Evolutionary conservation across 2,113 vertebrate genomes (phyloP).

Genomic region (Furnarius figulus): DNA sequence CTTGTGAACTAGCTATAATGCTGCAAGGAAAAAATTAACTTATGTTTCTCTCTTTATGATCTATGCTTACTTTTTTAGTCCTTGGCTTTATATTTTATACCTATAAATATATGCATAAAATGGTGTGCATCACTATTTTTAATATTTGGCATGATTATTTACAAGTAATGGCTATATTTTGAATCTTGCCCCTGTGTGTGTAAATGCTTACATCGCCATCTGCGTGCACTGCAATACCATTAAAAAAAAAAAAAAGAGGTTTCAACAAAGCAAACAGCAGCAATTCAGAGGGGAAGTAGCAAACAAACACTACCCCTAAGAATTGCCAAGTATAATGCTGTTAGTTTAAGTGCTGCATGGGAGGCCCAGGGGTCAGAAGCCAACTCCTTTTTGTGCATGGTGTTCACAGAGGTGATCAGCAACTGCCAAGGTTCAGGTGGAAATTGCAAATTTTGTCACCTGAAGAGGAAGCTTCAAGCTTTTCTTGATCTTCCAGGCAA

Average conservation of each 20-base stretch:
- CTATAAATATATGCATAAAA: not conserved
- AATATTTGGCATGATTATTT: not conserved
- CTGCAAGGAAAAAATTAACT: not conserved
- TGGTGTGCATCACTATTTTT: not conserved
- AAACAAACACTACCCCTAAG: slow-evolving; percentile 13
- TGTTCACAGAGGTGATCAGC: not conserved
- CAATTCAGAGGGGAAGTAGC: slow-evolving; percentile 9
- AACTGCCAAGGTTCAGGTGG: not conserved
- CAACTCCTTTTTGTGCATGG: slow-evolving; percentile 25
- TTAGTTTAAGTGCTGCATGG: slow-evolving; percentile 40
- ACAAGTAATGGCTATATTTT: not conserved
- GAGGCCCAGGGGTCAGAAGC: slow-evolving; percentile 57
- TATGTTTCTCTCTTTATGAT: not conserved
- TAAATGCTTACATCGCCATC: not conserved
- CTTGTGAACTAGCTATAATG: not conserved
- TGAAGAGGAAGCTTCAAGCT: not conserved
- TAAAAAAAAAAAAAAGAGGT: not conserved
- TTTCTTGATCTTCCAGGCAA: not conserved
- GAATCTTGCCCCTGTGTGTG: not conserved
- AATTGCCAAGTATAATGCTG: slow-evolving; percentile 18
- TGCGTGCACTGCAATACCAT: not conserved
- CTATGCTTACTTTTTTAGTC: not conserved
- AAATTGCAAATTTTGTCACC: slow-evolving; percentile 8
- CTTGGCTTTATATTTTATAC: not conserved
- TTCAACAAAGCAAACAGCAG: slow-evolving; percentile 64